Evolutionary conservation across 2,888 invertebrate genomes (phyloP).

Genomic region (Heterodera filipjevi): DNA sequence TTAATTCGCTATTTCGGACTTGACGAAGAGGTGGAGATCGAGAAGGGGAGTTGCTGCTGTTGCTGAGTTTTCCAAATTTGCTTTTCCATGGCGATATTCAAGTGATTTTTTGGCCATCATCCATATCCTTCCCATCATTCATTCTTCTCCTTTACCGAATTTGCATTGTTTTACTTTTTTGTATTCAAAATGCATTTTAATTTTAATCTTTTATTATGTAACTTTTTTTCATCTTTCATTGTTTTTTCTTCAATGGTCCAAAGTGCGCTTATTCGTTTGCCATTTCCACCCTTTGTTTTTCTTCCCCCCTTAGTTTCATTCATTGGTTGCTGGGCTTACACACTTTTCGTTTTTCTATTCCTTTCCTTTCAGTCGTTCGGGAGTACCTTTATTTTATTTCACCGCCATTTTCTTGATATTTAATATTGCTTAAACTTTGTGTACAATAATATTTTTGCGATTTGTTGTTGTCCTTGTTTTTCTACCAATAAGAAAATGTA

Average conservation of each 20-base stretch:
- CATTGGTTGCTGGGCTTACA: neutral
- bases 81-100: neutral
- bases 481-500: no score
- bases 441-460: neutral
- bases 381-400: neutral
- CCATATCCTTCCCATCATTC: neutral
- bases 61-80: slow-evolving; percentile 34
- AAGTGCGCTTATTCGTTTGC: slow-evolving; percentile 11
- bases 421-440: neutral
- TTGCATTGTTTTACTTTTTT: no score
- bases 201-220: neutral
- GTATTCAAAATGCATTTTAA: neutral
- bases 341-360: neutral
- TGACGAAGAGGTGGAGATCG: slow-evolving; percentile 57
- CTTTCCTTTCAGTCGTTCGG: neutral
- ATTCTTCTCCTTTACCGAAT: neutral
- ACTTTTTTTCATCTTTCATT: neutral
- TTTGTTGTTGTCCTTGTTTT: no score
- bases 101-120: neutral
- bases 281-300: neutral
- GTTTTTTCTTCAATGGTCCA: neutral
- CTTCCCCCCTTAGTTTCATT: neutral
- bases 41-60: slow-evolving; percentile 49
- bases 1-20: slow-evolving; percentile 61
- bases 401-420: neutral